These are phyloP conservation scores for Petrolisthes manimaculis DNA, from an alignment of 2,888 invertebrate species.

Conservation along the genomic window DNA sequence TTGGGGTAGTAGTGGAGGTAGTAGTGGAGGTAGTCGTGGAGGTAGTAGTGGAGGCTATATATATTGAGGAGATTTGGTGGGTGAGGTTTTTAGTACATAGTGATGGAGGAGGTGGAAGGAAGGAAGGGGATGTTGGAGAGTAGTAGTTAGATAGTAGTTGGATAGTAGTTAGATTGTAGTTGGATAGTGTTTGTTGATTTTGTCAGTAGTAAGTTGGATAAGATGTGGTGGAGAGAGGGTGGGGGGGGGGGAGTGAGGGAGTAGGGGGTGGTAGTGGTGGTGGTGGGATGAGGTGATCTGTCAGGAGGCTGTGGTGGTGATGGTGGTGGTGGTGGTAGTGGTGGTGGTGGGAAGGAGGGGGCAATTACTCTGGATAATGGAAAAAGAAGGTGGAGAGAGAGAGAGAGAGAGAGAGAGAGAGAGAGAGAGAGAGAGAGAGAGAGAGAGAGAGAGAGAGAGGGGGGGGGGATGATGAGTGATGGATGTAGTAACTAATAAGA, in stretches of 20 bases:
- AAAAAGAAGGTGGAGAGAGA: not conserved
- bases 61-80: no score
- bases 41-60: no score
- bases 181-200: no score
- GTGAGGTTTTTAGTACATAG: no score
- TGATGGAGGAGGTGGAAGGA: no score
- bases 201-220: no score
- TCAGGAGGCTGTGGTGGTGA: not conserved
- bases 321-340: not conserved
- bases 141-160: no score
- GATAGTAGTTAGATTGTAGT: no score
- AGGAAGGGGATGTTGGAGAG: no score
- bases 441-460: not conserved
- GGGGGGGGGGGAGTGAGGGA: not conserved
- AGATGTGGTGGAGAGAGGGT: conserved; percentile 14
- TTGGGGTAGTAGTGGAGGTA: not conserved
- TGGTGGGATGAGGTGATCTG: not conserved
- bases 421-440: not conserved
- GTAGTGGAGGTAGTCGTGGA: no score
- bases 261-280: no score
- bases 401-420: not conserved
- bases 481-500: not conserved
- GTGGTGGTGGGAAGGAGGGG: not conserved
- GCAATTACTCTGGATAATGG: not conserved
- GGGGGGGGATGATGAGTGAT: not conserved